Percentiles rank a stretch among this genome's conserved stretches.
Evolutionary conservation across 2,113 vertebrate genomes (phyloP).

Genomic region (Paradoxurus hermaphroditus): DNA sequence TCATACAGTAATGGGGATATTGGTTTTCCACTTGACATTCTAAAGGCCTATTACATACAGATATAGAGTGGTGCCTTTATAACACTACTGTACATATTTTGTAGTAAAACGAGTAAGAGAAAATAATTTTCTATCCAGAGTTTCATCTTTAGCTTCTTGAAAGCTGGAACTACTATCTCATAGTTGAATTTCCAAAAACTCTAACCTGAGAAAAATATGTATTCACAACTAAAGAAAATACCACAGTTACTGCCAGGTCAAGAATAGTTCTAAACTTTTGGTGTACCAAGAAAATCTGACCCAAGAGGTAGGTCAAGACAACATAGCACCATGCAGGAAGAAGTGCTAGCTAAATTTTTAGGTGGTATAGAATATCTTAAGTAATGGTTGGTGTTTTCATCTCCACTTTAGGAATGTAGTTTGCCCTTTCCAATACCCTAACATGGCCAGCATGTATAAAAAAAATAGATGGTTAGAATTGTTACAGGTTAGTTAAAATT

Average conservation of each 20-base stretch:
- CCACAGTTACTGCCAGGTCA: neutral
- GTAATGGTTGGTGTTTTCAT: neutral
- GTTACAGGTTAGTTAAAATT: neutral
- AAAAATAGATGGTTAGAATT: neutral
- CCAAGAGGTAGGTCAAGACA: neutral
- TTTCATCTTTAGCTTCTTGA: neutral
- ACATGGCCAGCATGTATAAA: neutral
- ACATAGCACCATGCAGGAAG: neutral
- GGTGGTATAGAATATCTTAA: neutral
- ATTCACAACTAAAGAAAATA: neutral
- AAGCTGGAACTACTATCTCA: neutral
- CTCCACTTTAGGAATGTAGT: neutral
- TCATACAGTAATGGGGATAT: neutral
- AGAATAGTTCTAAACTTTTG: neutral
- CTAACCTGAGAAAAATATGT: neutral
- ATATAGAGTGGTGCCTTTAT: neutral
- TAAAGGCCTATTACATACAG: neutral
- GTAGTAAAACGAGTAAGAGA: neutral
- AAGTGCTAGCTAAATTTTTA: neutral
- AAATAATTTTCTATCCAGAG: neutral
- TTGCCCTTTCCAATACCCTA: neutral
- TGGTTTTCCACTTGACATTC: slow-evolving; percentile 38
- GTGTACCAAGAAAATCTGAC: neutral
- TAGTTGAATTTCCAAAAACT: slow-evolving; percentile 20
- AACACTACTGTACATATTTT: neutral